Evolutionary conservation across 1,140 invertebrate species (phyloP).

Genomic region (Rhynchophorus ferrugineus): DNA sequence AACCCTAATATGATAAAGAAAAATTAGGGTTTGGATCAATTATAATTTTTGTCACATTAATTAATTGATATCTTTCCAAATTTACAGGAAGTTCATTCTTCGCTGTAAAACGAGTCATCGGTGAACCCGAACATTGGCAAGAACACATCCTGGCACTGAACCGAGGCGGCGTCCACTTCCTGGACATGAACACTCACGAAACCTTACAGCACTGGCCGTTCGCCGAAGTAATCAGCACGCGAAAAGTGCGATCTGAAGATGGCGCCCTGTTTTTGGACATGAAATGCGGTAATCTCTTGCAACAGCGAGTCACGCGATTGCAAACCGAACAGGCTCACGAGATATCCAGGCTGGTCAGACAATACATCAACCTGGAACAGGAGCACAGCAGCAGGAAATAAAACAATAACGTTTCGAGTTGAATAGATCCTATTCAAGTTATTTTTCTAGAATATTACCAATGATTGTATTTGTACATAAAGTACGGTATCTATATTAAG

Average conservation of each 20-base stretch:
- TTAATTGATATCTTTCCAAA: background rate
- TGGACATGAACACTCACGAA: slow-evolving; percentile 87
- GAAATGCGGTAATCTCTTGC: slow-evolving; percentile 94
- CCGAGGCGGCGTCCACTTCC: slow-evolving; percentile 85
- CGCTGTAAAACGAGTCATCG: slow-evolving; percentile 75
- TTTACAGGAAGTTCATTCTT: slow-evolving; percentile 79
- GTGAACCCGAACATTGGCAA: slow-evolving; percentile 51
- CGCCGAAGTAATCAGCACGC: slow-evolving; percentile 90
- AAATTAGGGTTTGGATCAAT: no score
- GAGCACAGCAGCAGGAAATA: slow-evolving; percentile 39
- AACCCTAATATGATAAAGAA: no score
- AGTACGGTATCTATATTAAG: no score
- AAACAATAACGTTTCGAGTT: background rate
- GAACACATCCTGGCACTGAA: slow-evolving; percentile 91
- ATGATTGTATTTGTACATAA: no score
- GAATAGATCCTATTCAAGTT: background rate
- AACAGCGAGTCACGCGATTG: slow-evolving; percentile 88
- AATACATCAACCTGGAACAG: slow-evolving; percentile 88
- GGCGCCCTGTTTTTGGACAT: slow-evolving; percentile 91
- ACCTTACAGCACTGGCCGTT: slow-evolving; percentile 87
- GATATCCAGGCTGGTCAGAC: slow-evolving; percentile 88
- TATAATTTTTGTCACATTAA: no score
- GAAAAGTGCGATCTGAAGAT: slow-evolving; percentile 84
- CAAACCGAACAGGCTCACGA: slow-evolving; percentile 96
- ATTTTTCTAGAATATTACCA: no score